Evolutionary conservation across 2,797 vertebrate genomes (phyloP).

Genomic region (Psittacula derbiana): DNA sequence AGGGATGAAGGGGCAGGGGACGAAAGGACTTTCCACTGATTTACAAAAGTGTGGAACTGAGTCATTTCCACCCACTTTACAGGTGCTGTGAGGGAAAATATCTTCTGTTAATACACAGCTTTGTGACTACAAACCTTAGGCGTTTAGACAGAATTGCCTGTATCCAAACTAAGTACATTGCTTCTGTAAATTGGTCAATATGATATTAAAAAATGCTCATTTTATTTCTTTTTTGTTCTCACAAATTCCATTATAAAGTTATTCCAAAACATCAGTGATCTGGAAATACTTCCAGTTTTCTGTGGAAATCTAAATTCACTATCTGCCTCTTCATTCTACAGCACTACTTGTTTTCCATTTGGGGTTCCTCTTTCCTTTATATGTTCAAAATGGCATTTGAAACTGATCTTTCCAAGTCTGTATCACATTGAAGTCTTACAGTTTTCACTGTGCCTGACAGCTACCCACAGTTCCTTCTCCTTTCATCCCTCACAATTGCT

Average conservation of each 20-base stretch:
- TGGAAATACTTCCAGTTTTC: not conserved
- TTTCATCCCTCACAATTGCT: not conserved
- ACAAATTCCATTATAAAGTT: not conserved
- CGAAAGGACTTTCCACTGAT: not conserved
- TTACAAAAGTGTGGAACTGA: not conserved
- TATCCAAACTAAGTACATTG: not conserved
- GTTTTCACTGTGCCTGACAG: not conserved
- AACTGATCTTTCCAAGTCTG: not conserved
- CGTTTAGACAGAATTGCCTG: not conserved
- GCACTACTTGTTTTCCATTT: not conserved
- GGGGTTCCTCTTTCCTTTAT: not conserved
- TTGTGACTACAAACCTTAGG: not conserved
- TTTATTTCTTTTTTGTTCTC: not conserved
- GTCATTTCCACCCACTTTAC: not conserved
- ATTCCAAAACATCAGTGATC: not conserved
- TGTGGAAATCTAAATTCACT: rapidly evolving
- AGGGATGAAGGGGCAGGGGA: not conserved
- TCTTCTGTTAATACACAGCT: not conserved
- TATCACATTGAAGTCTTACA: not conserved
- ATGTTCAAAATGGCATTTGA: not conserved
- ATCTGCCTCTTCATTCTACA: not conserved
- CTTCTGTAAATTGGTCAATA: not conserved
- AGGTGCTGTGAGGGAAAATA: not conserved
- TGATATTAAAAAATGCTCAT: rapidly evolving
- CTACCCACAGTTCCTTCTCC: not conserved